Conservation (phyloP, 2,113 vertebrate species). For the Formicarius rufipectus region DNA sequence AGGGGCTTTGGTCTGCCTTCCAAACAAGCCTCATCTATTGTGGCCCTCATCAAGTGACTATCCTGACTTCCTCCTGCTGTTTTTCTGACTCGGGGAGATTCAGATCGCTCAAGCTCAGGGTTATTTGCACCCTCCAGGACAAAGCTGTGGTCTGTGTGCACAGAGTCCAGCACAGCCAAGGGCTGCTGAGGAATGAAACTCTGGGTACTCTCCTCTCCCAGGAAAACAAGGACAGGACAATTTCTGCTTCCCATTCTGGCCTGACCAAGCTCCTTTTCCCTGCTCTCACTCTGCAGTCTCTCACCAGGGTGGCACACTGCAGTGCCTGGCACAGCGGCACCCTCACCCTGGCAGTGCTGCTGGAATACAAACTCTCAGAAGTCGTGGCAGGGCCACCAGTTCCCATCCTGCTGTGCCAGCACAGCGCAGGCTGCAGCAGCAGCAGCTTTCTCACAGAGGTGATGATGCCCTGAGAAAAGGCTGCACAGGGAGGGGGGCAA, state of each 20-base stretch:
- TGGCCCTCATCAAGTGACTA: too few relatives aligned
- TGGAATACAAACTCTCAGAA: background rate
- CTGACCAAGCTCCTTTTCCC: background rate
- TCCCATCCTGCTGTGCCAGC: background rate
- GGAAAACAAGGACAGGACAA: background rate
- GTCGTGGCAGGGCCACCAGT: rapidly evolving
- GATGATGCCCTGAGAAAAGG: background rate
- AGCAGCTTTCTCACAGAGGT: background rate
- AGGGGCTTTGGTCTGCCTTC: background rate
- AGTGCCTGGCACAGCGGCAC: background rate
- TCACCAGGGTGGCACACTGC: rapidly evolving
- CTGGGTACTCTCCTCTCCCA: background rate
- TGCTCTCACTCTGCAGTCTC: background rate
- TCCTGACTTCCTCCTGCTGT: too few relatives aligned
- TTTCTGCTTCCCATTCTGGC: background rate
- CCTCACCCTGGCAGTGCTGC: background rate
- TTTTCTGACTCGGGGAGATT: background rate
- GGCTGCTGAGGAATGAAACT: rapidly evolving
- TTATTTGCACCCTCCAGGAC: background rate
- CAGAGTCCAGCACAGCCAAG: background rate
- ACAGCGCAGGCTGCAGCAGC: background rate
- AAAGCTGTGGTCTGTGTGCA: rapidly evolving
- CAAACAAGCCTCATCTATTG: background rate
- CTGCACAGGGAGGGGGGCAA: background rate
- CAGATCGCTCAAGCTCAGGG: background rate